These are phyloP conservation scores for Hermodice carunculata DNA, from an alignment of 2,888 invertebrate genomes.

Conservation along the genomic window DNA sequence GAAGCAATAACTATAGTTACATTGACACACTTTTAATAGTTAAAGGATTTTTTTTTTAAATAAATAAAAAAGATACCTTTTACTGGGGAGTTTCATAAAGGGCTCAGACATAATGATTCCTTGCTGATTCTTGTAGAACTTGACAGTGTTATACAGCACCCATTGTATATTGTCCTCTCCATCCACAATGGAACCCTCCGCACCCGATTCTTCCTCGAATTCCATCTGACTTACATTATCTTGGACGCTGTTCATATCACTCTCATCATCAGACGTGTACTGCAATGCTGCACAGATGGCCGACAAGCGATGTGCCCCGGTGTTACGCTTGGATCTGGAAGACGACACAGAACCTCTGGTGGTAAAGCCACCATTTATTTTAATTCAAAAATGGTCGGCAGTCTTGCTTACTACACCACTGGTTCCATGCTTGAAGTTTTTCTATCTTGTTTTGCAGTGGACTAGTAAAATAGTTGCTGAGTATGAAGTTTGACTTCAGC, in stretches of 20 bases:
- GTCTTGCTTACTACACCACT: no score
- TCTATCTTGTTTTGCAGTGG: no score
- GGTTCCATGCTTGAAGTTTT: no score
- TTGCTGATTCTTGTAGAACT: slow-evolving; percentile 64
- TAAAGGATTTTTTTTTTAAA: slow-evolving; percentile 1
- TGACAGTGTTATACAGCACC: slow-evolving; percentile 89
- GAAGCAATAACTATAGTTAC: neutral
- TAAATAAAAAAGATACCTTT: slow-evolving; percentile 52
- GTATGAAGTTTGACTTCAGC: no score
- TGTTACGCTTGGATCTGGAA: neutral
- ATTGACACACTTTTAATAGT: neutral
- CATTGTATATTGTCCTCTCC: slow-evolving; percentile 78
- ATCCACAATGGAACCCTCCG: slow-evolving; percentile 53
- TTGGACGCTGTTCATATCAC: slow-evolving; percentile 6
- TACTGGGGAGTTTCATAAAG: slow-evolving; percentile 91
- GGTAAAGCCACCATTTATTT: no score
- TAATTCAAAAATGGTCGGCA: no score
- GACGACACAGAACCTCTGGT: neutral
- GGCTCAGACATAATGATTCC: slow-evolving; percentile 91
- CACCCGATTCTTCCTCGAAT: slow-evolving; percentile 71
- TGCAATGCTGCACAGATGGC: slow-evolving; percentile 18
- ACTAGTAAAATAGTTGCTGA: no score
- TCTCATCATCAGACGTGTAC: slow-evolving; percentile 26
- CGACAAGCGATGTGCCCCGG: neutral
- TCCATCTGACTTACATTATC: slow-evolving; percentile 39